Evolutionary conservation across 2,797 vertebrate genomes (phyloP).

Genomic region (Cossypha heuglini): DNA sequence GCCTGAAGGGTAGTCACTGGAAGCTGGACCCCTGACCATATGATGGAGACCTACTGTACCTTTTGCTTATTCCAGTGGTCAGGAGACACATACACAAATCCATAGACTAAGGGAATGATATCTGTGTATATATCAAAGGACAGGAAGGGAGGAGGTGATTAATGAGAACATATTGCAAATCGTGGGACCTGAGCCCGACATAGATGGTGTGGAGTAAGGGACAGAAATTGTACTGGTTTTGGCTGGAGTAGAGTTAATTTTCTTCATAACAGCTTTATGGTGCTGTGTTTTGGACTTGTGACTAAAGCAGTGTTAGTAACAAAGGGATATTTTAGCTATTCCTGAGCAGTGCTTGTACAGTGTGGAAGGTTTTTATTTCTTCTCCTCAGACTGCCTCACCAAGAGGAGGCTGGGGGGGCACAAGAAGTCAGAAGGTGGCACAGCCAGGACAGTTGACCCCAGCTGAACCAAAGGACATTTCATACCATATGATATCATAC

Average conservation of each 20-base stretch:
- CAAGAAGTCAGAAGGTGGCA: background rate
- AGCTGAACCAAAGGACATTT: background rate
- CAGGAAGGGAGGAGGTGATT: background rate
- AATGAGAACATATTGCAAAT: background rate
- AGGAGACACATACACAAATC: background rate
- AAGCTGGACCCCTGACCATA: background rate
- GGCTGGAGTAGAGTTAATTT: background rate
- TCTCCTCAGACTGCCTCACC: background rate
- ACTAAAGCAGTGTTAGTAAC: background rate
- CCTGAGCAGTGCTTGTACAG: background rate
- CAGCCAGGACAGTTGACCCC: background rate
- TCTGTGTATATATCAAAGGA: background rate
- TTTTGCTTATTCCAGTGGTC: background rate
- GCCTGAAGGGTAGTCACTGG: background rate
- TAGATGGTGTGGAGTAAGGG: background rate
- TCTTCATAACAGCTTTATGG: background rate
- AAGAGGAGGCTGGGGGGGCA: background rate
- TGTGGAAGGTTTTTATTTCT: background rate
- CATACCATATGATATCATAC: fast-evolving
- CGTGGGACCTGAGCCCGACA: background rate
- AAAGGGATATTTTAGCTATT: background rate
- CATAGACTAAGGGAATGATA: background rate
- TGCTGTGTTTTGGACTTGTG: background rate
- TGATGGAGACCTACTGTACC: background rate
- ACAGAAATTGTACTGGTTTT: background rate